Evolutionary conservation across 2,888 invertebrate genomes (phyloP), one percentile per base, ranked within the genome.

Genomic region (Eudemis profundana): DNA sequence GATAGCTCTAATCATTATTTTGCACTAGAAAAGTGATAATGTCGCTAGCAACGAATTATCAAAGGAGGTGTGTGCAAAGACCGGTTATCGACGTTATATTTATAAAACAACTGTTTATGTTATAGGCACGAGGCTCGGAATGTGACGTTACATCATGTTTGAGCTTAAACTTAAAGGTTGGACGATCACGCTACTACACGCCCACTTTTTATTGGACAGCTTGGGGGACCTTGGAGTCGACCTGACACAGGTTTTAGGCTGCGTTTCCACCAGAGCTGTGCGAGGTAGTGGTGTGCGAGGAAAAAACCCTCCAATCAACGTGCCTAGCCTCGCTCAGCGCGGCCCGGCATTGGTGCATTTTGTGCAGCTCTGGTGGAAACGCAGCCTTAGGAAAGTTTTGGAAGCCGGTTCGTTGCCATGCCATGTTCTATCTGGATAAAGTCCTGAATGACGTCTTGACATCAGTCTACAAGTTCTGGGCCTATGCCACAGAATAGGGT

Each of bases 1-100:
- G n/a, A n/a, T n/a, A 5, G 33, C 33, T 33, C 33, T 8, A 33
- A 33, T 33, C 33, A 27, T 33, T 2, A 10, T 14, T 36, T 46
- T 38, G 38, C 47, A 59, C 46, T 4, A 36, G 46, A 59, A 12
- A 33, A 46, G 5, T n/a, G 1, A 4, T 10, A 12, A 54, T 44
- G 49, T 42, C 33, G 56, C 50, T 49, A 63, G 42, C 38, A 47
- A 50, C 38, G 1, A 15, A 29, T 63, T 63, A 63, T 63, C 63
- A 14, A 27, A 10, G 29, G 56, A 57, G 63, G 63, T 57, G 63
- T 63, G 57, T 56, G 23, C 29, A 38, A n/a, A n/a, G n/a, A 63
- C 63, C 63, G 61, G 61, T 62, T 62, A 62, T 63, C 63, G 15
- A 3, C n/a, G n/a, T 19, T 14, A 4, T 62, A 46, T 57, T 50